These are phyloP conservation scores for Psittacara wagleri DNA, from an alignment of 2,113 vertebrate species.

Conservation along the genomic window DNA sequence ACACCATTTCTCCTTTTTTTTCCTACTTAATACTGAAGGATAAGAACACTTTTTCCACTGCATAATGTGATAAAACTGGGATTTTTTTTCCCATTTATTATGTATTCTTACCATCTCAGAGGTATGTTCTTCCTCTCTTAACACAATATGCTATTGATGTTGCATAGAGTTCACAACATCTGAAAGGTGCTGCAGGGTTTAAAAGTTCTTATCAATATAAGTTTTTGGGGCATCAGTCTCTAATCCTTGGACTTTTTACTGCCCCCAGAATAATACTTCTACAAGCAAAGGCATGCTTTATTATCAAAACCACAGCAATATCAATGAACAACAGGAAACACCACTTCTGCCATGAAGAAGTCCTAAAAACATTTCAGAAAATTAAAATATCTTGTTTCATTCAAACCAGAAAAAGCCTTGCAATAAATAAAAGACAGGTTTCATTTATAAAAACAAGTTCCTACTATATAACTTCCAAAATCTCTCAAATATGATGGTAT, in stretches of 20 bases:
- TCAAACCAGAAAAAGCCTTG: neutral
- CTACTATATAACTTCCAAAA: neutral
- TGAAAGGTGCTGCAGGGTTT: neutral
- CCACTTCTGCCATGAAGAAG: neutral
- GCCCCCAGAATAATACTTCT: neutral
- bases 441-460: neutral
- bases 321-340: neutral
- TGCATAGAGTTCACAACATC: neutral
- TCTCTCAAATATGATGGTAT: neutral
- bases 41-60: neutral
- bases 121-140: neutral
- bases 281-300: neutral
- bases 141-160: neutral
- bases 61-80: neutral
- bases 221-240: neutral
- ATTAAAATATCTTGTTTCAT: neutral
- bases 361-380: neutral
- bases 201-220: neutral
- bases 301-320: neutral
- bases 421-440: neutral
- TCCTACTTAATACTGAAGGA: constrained; percentile 36
- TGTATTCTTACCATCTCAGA: constrained; percentile 29
- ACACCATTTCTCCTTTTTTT: constrained; percentile 7
- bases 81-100: constrained; percentile 49
- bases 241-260: neutral